phyloP scores from a whole-genome alignment of 2,113 vertebrate species.

The Circaetus gallicus region DNA sequence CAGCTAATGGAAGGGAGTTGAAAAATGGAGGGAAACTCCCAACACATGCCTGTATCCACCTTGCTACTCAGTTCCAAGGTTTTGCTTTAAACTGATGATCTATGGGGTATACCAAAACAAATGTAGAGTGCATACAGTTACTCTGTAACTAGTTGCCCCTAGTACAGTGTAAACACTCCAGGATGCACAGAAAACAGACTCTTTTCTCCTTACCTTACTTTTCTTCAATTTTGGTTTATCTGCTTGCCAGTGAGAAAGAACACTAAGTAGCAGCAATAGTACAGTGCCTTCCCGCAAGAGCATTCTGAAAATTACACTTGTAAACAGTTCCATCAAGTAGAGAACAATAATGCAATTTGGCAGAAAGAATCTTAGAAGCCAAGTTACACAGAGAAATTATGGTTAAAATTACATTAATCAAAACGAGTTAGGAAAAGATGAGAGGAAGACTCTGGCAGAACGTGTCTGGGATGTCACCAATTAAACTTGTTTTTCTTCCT shows the following conservation, averaged over 20 bases:
- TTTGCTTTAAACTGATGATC: neutral
- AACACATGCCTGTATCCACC: neutral
- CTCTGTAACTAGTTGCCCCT: neutral
- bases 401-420: slow-evolving; percentile 59
- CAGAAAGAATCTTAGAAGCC: slow-evolving; percentile 32
- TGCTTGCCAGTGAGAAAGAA: neutral
- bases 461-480: slow-evolving; percentile 53
- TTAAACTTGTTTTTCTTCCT: slow-evolving; percentile 66
- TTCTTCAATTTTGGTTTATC: neutral
- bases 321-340: slow-evolving; percentile 48
- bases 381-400: slow-evolving; percentile 37
- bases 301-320: slow-evolving; percentile 19
- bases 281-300: neutral
- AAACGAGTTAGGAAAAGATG: slow-evolving; percentile 64
- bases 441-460: slow-evolving; percentile 52
- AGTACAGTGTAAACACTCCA: neutral
- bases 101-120: neutral
- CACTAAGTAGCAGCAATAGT: neutral
- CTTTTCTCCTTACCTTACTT: neutral
- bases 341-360: slow-evolving; percentile 10
- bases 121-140: fast-evolving
- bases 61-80: neutral
- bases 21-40: neutral
- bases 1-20: neutral
- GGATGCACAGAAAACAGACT: fast-evolving